Evolutionary conservation across 2,113 vertebrate species (phyloP), one percentile per base, ranked within the genome.

Genomic region (Atherinomorus stipes): DNA sequence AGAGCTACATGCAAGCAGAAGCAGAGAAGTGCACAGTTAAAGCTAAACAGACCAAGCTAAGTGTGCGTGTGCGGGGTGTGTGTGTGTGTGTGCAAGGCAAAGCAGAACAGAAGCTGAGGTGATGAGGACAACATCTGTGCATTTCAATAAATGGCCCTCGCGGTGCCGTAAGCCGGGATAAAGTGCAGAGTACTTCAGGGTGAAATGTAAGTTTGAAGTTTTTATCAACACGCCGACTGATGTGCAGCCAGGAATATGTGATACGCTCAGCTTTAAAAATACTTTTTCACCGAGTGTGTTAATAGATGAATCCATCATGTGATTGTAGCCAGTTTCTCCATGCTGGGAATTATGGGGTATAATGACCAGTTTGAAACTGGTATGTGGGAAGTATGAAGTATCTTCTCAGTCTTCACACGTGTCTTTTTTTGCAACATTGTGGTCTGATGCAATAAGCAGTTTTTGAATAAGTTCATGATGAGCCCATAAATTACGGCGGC

Each of bases 91-190:
- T 70, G 40, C 59, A 78, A 71, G 31, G 22, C 56, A 21, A 73
- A 70, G 62, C 59, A 70, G 61, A 85, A 74, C 88, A 81, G 82
- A 71, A 88, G 80, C 78, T 56, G 53, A 23, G 47, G 59, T 65
- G 74, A 85, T 81, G 69, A 84, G 58, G 71, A 78, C 22, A 42
- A 83, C 84, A 87, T 87, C 60, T 80, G 81, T 81, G 60, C 25
- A 9, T 72, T 82, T 80, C 59, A 85, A 47, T 84, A 71, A 81
- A 78, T 67, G 71, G 38, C 63, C 52, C 75, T 70, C 38, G 28
- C 34, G 37, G 53, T 42, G 56, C 85, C 66, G 50, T 88, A 72
- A 74, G 69, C 69, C 22, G 19, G 80, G 82, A 77, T 53, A 76
- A 80, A 76, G 75, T 83, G 60, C 77, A 79, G 71, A 72, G 38